Conservation (phyloP, 2,888 invertebrate genomes). For the Saturnia japonica region DNA sequence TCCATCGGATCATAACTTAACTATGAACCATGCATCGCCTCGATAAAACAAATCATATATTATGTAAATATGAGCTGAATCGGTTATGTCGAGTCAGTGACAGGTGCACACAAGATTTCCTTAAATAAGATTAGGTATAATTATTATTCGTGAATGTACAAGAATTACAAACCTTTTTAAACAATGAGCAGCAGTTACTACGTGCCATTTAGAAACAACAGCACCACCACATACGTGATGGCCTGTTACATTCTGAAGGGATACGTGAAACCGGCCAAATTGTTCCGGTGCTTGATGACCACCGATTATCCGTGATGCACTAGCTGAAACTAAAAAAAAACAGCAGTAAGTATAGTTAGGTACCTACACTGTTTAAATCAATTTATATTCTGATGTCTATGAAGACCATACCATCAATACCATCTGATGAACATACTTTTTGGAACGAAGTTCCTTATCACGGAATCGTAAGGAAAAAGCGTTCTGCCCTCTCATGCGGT, state of each 20-base stretch:
- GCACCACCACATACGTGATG: conserved; percentile 72
- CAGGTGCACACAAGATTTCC: no score
- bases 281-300: conserved; percentile 55
- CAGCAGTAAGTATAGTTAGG: background rate
- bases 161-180: conserved; percentile 49
- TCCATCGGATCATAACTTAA: no score
- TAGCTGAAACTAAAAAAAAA: conserved; percentile 38
- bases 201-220: conserved; percentile 56
- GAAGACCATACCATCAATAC: no score
- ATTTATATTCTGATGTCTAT: background rate
- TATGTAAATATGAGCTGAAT: no score
- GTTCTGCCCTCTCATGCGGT: no score
- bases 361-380: background rate
- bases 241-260: conserved; percentile 65
- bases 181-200: conserved; percentile 72
- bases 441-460: no score
- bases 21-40: no score
- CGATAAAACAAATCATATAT: no score
- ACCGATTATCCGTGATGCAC: conserved; percentile 55
- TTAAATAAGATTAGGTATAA: no score
- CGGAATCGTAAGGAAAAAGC: no score
- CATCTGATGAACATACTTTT: no score
- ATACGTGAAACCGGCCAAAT: conserved; percentile 64
- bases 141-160: background rate
- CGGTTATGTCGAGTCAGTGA: no score